Evolutionary conservation across 1,140 invertebrate species (phyloP), one percentile per base, ranked within the genome.

Genomic region (Andrena cerasifolii): DNA sequence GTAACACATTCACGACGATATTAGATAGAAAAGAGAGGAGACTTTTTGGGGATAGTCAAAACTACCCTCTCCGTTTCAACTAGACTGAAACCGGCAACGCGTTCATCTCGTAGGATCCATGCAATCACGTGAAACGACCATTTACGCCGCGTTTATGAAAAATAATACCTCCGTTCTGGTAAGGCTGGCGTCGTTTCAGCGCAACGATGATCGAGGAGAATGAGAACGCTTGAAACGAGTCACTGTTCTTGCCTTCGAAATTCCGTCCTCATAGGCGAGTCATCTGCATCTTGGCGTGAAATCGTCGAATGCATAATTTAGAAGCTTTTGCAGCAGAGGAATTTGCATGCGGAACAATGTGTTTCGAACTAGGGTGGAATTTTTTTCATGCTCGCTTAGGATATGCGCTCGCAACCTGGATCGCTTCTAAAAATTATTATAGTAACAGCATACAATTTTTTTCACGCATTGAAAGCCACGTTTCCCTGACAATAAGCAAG

Each of bases 141-240:
- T 83, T 82, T 80, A 79, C 43, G 83, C 63, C 74, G 53, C 78
- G 70, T 79, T 86, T 85, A 89, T 89, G 86, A 88, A 89, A 89
- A 88, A 86, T 89, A 84, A 87, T 87, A 86, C 62, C 77, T 53
- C 70, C 51, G 21, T 54, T 65, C 28, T 43, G 40, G 67, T 43
- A 28, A 33, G 51, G 63, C 78, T 28, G 28, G 14, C 21, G 73
- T 45, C 26, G 56, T 76, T 65, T 47, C 54, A 21, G 36, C 24
- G 12, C 12, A 21, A 78, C 33, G 58, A 65, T 70, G 76, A 73
- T 83, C 76, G 49, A 72, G 49, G 61, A 79, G 75, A 65, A 45
- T 43, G 49, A 65, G 36, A 73, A 49, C 40, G 16, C 43, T 24
- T 43, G 54, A 45, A 56, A 40, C 62, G 31, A 82, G 56, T 54